These are phyloP conservation scores for Prietella phreatophila DNA, from an alignment of 2,113 vertebrate genomes.

Conservation along the genomic window DNA sequence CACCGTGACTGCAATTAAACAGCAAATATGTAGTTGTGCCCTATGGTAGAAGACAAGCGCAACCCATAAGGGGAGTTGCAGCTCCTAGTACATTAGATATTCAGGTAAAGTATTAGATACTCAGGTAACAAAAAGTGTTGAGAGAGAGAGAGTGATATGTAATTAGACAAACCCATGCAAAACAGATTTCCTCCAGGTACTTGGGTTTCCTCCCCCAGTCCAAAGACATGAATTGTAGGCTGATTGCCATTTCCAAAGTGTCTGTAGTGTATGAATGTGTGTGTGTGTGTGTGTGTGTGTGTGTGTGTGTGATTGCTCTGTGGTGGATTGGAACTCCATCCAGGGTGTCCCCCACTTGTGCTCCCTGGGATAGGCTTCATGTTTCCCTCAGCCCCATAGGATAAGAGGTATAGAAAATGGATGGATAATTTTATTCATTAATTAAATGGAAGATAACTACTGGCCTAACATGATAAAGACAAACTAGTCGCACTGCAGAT, in stretches of 20 bases:
- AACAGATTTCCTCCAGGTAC: no score
- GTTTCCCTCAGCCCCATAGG: no score
- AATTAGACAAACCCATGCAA: background rate
- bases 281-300: no score
- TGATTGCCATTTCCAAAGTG: no score
- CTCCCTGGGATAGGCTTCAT: no score
- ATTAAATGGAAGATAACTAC: background rate
- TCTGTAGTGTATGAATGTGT: no score
- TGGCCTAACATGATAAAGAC: background rate
- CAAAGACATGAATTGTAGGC: no score
- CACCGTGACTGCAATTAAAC: background rate
- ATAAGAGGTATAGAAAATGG: no score
- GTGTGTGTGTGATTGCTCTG: no score
- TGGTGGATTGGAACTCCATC: no score
- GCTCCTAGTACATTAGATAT: background rate
- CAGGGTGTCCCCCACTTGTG: no score
- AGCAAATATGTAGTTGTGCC: background rate
- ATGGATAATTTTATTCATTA: background rate
- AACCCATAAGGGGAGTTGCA: background rate
- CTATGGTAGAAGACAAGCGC: background rate
- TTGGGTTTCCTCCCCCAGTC: no score
- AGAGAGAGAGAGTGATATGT: background rate
- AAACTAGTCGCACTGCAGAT: background rate
- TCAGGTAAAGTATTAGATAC: background rate
- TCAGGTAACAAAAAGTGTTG: background rate